Percentiles rank a stretch among this genome's conserved stretches.
These are phyloP conservation scores for Hirtodrosophila confusa DNA, from an alignment of 2,888 invertebrate genomes.

Conservation along the genomic window DNA sequence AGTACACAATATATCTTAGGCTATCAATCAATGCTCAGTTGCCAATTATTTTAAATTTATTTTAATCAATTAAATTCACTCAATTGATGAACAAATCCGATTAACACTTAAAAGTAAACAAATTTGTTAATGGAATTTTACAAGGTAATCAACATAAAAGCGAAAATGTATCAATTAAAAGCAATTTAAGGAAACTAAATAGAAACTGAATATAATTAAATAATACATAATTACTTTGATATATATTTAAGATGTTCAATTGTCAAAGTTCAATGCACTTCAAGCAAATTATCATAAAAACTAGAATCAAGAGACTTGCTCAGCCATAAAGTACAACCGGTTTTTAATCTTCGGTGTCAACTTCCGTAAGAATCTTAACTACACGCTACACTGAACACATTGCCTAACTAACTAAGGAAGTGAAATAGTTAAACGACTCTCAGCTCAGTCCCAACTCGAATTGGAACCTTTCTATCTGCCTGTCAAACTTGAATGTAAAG, in stretches of 20 bases:
- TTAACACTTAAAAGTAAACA: constrained; percentile 20
- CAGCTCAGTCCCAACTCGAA: neutral
- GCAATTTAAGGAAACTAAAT: constrained; percentile 5
- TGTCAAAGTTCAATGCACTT: constrained; percentile 26
- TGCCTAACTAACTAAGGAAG: constrained; percentile 7
- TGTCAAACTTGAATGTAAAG: constrained; percentile 6
- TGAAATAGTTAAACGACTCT: neutral
- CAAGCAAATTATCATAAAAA: neutral
- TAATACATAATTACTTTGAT: neutral
- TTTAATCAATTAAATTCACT: constrained; percentile 17
- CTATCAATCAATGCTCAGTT: neutral
- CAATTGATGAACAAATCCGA: constrained; percentile 33
- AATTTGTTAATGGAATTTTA: constrained; percentile 17
- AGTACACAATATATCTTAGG: neutral
- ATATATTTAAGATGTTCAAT: neutral
- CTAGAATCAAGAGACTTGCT: constrained; percentile 16
- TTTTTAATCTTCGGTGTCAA: constrained; percentile 13
- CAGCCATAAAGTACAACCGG: constrained; percentile 29
- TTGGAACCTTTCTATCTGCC: neutral
- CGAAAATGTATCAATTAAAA: constrained; percentile 16
- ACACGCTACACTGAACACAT: constrained; percentile 29
- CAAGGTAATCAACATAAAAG: neutral
- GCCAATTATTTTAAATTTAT: neutral
- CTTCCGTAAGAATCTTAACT: constrained; percentile 36
- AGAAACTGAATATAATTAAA: neutral